Evolutionary conservation across 2,113 vertebrate genomes (phyloP).

Genomic region (Thamnophis sirtalis): DNA sequence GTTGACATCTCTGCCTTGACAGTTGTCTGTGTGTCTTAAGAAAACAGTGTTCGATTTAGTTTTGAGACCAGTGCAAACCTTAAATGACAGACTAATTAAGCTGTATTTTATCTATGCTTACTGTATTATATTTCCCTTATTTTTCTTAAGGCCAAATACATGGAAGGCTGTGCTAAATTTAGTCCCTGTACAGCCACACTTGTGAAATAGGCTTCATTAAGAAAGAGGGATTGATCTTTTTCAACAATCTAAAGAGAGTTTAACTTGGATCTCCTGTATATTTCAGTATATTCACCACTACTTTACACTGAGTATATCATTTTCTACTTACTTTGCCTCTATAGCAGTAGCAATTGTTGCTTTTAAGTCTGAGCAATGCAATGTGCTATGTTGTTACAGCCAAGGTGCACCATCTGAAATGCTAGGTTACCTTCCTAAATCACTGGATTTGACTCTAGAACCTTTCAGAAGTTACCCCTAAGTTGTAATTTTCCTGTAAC

Average conservation of each 20-base stretch:
- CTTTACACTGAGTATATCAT: background rate
- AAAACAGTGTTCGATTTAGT: background rate
- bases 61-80: background rate
- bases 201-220: background rate
- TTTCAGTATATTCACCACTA: background rate
- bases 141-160: background rate
- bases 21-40: background rate
- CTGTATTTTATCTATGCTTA: background rate
- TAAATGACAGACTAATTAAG: background rate
- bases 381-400: background rate
- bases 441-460: background rate
- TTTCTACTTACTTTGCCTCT: background rate
- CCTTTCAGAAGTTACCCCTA: background rate
- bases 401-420: background rate
- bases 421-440: background rate
- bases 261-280: background rate
- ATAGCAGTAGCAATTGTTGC: background rate
- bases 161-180: background rate
- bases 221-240: background rate
- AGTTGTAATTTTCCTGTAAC: background rate
- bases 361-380: background rate
- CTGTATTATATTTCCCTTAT: background rate
- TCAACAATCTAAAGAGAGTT: background rate
- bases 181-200: background rate
- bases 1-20: background rate